Base-by-base conservation (phyloP, 2,113 vertebrate species). In the Mustela nigripes region DNA sequence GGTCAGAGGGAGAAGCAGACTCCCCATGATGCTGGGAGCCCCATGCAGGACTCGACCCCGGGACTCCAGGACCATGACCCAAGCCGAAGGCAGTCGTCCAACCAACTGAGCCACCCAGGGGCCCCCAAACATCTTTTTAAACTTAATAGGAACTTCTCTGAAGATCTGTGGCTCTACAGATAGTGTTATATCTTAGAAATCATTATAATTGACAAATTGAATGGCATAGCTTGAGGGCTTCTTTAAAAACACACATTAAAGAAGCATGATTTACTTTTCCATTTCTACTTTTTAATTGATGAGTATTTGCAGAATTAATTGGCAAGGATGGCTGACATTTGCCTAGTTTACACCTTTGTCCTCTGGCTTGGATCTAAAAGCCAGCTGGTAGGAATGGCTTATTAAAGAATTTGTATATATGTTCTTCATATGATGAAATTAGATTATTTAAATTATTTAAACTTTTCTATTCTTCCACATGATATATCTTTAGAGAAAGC, bases 271-370 rank as follows among this genome's bases (percentile, higher is more conserved):
- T 26, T 26, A 0, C 28, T 85, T 50, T 63, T 39, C 3, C 0
- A 78, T 93, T 86, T 93, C 11, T 91, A 60, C 28, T 56, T 92
- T 97, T 93, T 81, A 96, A 58, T 94, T 85, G 48, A 22, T 67
- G 42, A 95, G 74, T 96, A 86, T 84, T 92, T 96, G 21, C 1
- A 42, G 83, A 83, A 86, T 58, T 80, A 48, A 42, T 42, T 53
- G 45, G 0, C 19, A 96, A 62, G 0, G 1, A 62, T 48, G 22
- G 1, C 11, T 94, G 7, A 2, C 24, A 73, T 19, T 74, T 58
- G 9, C 0, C 28, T 88, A 39, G 11, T 19, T 42, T 76, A 79
- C 11, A 53, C 22, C 1, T 62, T 62, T 36, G 3, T 1, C 73
- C 16, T 78, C 1, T 95, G 67, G 1, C 48, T 42, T 83, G 9